Conservation (phyloP, 2,113 vertebrate species). For the Lipotes vexillifer region DNA sequence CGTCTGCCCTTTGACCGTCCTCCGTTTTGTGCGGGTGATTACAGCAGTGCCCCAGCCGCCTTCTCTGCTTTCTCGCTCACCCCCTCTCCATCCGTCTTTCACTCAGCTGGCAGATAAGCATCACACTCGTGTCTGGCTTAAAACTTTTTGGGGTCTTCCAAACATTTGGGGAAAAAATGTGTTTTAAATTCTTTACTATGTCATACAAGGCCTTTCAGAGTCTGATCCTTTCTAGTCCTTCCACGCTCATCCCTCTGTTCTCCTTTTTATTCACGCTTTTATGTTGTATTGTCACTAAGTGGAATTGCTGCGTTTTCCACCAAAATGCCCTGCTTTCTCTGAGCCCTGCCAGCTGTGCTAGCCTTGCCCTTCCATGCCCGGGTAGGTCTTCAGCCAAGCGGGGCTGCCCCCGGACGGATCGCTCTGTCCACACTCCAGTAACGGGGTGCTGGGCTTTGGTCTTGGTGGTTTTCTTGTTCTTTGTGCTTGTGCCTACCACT, state of each 20-base stretch:
- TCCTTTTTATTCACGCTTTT: not conserved
- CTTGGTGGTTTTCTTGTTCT: not conserved
- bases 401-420: no score
- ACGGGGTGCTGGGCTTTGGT: not conserved
- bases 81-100: not conserved
- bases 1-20: not conserved
- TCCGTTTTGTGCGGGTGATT: rapidly evolving
- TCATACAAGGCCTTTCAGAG: not conserved
- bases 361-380: not conserved
- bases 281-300: rapidly evolving
- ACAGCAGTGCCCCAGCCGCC: not conserved
- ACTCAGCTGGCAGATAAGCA: not conserved
- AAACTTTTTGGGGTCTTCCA: not conserved
- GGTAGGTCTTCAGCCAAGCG: not conserved
- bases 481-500: rapidly evolving
- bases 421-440: rapidly evolving
- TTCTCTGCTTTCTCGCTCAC: not conserved
- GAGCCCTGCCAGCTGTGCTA: no score
- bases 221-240: not conserved
- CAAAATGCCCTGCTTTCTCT: not conserved
- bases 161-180: not conserved
- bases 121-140: not conserved
- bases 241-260: not conserved
- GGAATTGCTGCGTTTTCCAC: not conserved
- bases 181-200: not conserved